Base-by-base conservation (phyloP, 2,888 invertebrate species). In the Malachius bipustulatus region DNA sequence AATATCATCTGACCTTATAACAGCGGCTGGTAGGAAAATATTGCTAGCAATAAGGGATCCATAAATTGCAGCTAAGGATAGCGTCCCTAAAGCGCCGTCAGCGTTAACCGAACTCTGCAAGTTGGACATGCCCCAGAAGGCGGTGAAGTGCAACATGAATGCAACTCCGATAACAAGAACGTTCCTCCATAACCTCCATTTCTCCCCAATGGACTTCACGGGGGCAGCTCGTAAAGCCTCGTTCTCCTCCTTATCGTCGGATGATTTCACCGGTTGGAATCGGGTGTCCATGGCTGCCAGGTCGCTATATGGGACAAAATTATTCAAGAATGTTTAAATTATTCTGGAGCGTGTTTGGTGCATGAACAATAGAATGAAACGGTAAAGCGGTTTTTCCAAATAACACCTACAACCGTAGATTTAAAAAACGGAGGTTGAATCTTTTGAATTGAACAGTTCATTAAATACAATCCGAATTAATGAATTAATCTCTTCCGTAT, bases 121-220 rank as follows among this genome's bases (percentile, higher is more conserved):
- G 60, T 84, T 84, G 32, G 82, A 79, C 2, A 82, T 75, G 3
- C 84, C 84, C 63, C 82, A 87, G 60, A 90, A 94, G 3, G 91
- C 89, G 1, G 89, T 93, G 64, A 94, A 88, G 47, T 88, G 82
- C 48, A 91, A 73, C 77, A 91, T 82, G 63, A 93, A 93, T 1
- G 88, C 88, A 40, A 85, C 65, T 2, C 90, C 85, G 33, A 93
- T 75, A 24, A 89, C 72, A 41, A 87, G 62, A 28, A 91, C 77
- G 60, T 93, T 93, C 51, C 80, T 80, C 55, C 84, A 73, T 51
- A 90, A 88, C 30, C 83, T 70, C 68, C 78, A 73, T 63, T 73
- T 72, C 55, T 83, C 83, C 14, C 69, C 64, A 2, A 70, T 67
- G 11, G 66, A 66, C 45, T 70, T 75, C 2, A 63, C 59, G n/a